Base-by-base conservation (phyloP, 2,797 vertebrate species). In the Ptychobarbus kaznakovi region DNA sequence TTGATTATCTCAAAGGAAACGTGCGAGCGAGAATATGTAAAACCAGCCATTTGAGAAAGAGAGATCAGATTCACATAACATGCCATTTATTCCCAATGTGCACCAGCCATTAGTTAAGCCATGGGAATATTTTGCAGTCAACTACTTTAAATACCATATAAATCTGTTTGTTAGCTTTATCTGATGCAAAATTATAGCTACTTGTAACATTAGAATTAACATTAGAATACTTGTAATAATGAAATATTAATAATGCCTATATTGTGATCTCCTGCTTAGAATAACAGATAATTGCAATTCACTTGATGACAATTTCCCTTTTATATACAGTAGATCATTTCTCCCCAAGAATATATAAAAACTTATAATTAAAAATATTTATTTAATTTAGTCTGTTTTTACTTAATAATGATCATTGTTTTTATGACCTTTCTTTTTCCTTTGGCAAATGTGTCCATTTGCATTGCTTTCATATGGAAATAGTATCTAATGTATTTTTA, bases 391-490 rank as follows among this genome's bases (percentile, higher is more conserved):
- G 56, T 95, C 93, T 93, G 87, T 91, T 94, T 94, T 93, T 93
- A 90, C 12, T 76, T 58, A n/a, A 16, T 93, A 90, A 90, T 94
- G 92, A 92, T 94, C 93, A 93, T 89, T 82, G 90, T 92, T 95
- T 94, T 51, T 51, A 68, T 68, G 3, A 68, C 10, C 42, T 80
- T 63, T 70, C 2, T 38, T 40, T 70, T 81, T 56, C 22, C 8
- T 56, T 58, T 44, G 6, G 12, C 20, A 51, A 72, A 91, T 94
- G 91, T 93, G 92, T 88, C 87, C 32, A 87, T 91, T 88, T 79
- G 87, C 49, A 40, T 83, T 81, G 92, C 94, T 95, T 95, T 95
- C 91, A 95, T 95, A 94, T 95, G 94, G 88, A 94, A 94, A 95
- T 95, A 56, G 73, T 76, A 86, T 82, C 89, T 90, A 90, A 83